Percentiles rank a stretch among this genome's conserved stretches.
Evolutionary conservation across 2,797 vertebrate species (phyloP).

Genomic region (Scolopax rusticola): DNA sequence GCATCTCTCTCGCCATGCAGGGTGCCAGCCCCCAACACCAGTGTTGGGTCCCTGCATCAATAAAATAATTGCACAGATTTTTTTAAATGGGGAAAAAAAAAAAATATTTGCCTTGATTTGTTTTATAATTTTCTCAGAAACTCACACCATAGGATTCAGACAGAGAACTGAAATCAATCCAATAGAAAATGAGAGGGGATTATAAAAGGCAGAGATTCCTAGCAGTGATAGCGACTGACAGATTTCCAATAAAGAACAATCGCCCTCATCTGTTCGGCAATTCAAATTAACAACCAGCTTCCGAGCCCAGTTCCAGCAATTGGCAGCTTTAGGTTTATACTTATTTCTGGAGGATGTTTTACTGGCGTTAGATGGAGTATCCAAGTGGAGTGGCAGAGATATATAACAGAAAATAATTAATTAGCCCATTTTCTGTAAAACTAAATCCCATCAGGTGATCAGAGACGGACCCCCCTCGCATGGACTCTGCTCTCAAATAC

Average conservation of each 20-base stretch:
- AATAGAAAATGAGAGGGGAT: background rate
- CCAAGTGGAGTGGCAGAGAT: background rate
- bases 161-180: constrained; percentile 14
- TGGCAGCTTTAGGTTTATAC: constrained; percentile 14
- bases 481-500: background rate
- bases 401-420: background rate
- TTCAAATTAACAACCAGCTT: constrained; percentile 19
- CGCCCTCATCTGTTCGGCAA: constrained; percentile 34
- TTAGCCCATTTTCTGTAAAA: background rate
- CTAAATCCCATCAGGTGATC: background rate
- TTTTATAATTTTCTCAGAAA: background rate
- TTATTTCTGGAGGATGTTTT: background rate
- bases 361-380: background rate
- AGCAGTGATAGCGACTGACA: constrained; percentile 13
- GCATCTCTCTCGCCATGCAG: background rate
- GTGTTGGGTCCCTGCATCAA: background rate
- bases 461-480: background rate
- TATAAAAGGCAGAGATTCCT: constrained; percentile 32
- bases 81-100: background rate
- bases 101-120: background rate
- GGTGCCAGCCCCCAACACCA: background rate
- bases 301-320: constrained; percentile 14
- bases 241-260: constrained; percentile 44
- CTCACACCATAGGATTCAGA: background rate
- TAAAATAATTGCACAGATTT: background rate